phyloP scores from a whole-genome alignment of 2,113 vertebrate species.

The Lanius ludovicianus region DNA sequence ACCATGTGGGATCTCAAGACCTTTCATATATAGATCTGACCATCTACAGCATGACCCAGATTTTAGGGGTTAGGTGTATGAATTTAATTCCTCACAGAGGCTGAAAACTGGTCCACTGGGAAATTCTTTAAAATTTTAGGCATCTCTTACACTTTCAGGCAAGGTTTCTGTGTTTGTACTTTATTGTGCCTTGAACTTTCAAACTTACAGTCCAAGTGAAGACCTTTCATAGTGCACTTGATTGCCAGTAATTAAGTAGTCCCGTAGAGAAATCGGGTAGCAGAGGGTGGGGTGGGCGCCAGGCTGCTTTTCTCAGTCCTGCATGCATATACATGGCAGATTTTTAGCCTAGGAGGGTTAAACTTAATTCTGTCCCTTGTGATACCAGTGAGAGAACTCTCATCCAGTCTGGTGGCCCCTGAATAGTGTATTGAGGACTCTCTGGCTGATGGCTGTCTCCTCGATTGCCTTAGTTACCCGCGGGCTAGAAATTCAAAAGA shows the following conservation, averaged over 20 bases:
- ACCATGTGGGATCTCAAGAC: background rate
- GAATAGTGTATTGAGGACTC: background rate
- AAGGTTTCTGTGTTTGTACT: background rate
- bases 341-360: background rate
- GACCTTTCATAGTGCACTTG: background rate
- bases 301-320: background rate
- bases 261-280: background rate
- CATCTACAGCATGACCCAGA: background rate
- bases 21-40: background rate
- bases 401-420: background rate
- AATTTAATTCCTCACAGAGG: background rate
- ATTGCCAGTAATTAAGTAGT: background rate
- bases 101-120: background rate
- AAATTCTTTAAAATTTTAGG: background rate
- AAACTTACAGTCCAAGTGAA: background rate
- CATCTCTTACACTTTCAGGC: background rate
- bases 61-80: background rate
- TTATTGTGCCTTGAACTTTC: background rate
- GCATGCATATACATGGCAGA: background rate
- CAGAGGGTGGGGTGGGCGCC: background rate
- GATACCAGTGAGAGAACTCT: background rate
- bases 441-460: background rate
- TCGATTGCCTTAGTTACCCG: background rate
- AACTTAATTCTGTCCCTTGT: background rate
- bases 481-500: background rate